Evolutionary conservation across 2,113 vertebrate genomes (phyloP).

Genomic region (Labrus mixtus): DNA sequence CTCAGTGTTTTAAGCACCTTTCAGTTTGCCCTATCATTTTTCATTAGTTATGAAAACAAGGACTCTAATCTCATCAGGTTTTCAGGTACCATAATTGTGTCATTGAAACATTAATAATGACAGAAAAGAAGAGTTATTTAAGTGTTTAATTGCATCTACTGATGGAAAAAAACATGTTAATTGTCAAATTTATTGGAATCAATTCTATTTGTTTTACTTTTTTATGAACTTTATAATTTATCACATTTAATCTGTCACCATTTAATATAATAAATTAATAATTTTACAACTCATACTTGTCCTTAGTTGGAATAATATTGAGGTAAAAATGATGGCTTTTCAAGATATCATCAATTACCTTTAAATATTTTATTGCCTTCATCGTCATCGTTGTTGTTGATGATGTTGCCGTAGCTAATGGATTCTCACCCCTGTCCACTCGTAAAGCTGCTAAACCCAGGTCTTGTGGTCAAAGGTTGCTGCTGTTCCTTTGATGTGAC

Average conservation of each 20-base stretch:
- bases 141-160: conserved; percentile 1
- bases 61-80: conserved; percentile 43
- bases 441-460: conserved; percentile 69
- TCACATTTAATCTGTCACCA: no score
- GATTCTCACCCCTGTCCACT: conserved; percentile 67
- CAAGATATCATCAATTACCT: not conserved
- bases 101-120: conserved; percentile 34
- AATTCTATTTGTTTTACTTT: not conserved
- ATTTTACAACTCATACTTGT: no score
- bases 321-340: not conserved
- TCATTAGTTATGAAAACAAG: conserved; percentile 70
- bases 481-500: conserved; percentile 77
- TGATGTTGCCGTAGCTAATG: conserved; percentile 72
- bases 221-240: not conserved
- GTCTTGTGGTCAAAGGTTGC: conserved; percentile 68
- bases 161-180: not conserved
- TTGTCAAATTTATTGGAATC: not conserved
- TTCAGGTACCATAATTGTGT: conserved; percentile 36
- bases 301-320: no score
- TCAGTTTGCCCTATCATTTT: conserved; percentile 46
- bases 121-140: conserved; percentile 8
- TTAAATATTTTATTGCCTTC: not conserved
- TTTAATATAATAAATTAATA: no score
- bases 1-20: conserved; percentile 45
- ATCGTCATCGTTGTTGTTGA: not conserved